These are phyloP conservation scores for Sceliomorpha sp. DNA, from an alignment of 2,888 invertebrate species.

Conservation along the genomic window DNA sequence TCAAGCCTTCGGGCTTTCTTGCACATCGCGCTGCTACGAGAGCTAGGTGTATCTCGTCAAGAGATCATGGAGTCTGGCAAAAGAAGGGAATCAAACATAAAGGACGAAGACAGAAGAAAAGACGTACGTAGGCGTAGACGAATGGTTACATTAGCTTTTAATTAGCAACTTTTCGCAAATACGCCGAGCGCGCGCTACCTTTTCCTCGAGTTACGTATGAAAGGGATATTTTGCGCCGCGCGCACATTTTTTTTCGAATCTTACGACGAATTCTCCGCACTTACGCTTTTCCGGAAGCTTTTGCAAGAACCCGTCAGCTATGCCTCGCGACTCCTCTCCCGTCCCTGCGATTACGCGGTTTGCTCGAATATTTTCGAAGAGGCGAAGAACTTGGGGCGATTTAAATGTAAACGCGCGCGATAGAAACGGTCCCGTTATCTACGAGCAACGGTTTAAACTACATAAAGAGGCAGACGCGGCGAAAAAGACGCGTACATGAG, in stretches of 20 bases:
- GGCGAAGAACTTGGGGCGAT: no score
- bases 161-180: constrained; percentile 65
- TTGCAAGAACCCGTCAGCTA: no score
- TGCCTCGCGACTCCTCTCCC: no score
- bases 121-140: constrained; percentile 57
- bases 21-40: constrained; percentile 64
- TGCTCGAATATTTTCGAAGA: no score
- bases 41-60: constrained; percentile 56
- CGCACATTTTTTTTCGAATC: neutral
- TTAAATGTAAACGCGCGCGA: no score
- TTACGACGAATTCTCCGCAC: neutral
- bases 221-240: no score
- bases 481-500: neutral
- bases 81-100: constrained; percentile 54
- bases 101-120: constrained; percentile 50
- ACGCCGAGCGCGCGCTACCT: constrained; percentile 34
- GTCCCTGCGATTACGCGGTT: no score
- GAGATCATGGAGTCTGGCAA: constrained; percentile 46
- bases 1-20: constrained; percentile 73
- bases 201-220: no score
- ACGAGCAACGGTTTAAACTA: no score
- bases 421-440: no score
- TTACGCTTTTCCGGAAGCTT: no score
- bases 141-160: constrained; percentile 78
- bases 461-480: constrained; percentile 43